Evolutionary conservation across 2,888 invertebrate genomes (phyloP).

Genomic region (Cataglyphis cursor): DNA sequence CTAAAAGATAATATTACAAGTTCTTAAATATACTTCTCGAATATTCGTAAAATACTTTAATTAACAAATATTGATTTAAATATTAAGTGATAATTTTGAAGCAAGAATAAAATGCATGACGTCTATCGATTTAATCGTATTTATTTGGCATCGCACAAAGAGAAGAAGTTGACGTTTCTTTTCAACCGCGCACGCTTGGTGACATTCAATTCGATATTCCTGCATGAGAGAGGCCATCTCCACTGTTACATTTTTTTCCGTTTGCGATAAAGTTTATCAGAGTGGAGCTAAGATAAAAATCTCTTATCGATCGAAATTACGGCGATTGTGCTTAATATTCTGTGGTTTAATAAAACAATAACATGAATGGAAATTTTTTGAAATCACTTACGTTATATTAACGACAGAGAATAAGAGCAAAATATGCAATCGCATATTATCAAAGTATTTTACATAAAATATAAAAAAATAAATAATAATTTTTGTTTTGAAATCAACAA

Average conservation of each 20-base stretch:
- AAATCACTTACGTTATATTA: background rate
- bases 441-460: background rate
- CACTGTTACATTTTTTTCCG: conserved; percentile 47
- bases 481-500: background rate
- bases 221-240: background rate
- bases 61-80: background rate
- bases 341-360: conserved; percentile 56
- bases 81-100: background rate
- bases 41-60: conserved; percentile 7
- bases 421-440: background rate
- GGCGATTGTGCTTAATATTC: conserved; percentile 17
- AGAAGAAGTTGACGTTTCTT: background rate
- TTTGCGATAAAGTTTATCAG: conserved; percentile 64
- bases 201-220: background rate
- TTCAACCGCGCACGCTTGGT: background rate
- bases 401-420: background rate
- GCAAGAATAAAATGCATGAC: background rate
- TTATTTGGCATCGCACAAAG: background rate
- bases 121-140: conserved; percentile 4
- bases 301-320: conserved; percentile 66
- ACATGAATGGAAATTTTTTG: conserved; percentile 68
- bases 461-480: background rate
- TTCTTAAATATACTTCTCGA: conserved; percentile 3
- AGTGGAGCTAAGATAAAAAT: conserved; percentile 59
- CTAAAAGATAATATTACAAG: background rate